These are phyloP conservation scores for Phylloscopus trochilus DNA, from an alignment of 2,113 vertebrate genomes.

Conservation along the genomic window DNA sequence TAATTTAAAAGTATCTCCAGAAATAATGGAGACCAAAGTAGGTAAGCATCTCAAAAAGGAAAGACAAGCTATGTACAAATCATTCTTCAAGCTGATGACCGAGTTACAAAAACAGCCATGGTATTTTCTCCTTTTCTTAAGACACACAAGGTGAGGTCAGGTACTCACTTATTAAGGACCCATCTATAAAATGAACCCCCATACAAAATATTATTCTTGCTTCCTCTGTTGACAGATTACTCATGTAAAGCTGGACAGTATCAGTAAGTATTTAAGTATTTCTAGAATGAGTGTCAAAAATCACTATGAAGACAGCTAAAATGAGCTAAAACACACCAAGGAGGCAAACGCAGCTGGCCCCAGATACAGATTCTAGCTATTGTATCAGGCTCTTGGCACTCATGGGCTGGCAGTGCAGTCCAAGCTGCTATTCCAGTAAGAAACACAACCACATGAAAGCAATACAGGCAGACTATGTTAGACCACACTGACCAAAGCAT, in stretches of 20 bases:
- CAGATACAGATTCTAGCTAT: background rate
- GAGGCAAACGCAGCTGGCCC: background rate
- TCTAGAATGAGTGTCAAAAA: background rate
- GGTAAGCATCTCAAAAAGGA: background rate
- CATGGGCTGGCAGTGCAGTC: background rate
- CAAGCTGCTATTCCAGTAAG: background rate
- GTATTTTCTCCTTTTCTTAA: background rate
- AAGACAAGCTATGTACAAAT: background rate
- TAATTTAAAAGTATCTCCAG: background rate
- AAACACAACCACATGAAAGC: background rate
- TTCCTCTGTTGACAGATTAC: background rate
- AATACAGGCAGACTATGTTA: background rate
- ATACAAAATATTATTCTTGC: background rate
- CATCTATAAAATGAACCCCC: background rate
- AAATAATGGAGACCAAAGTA: background rate
- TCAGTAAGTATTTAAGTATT: background rate
- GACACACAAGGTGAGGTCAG: background rate
- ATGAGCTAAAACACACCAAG: background rate
- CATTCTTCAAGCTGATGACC: background rate
- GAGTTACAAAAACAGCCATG: background rate
- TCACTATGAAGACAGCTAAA: background rate
- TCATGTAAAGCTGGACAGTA: background rate
- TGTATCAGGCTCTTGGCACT: background rate
- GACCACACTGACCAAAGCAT: background rate
- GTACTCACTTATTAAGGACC: background rate